Percentiles rank a stretch among this genome's conserved stretches.
Conservation (phyloP, 2,888 invertebrate genomes). For the Stratiomys singularior region DNA sequence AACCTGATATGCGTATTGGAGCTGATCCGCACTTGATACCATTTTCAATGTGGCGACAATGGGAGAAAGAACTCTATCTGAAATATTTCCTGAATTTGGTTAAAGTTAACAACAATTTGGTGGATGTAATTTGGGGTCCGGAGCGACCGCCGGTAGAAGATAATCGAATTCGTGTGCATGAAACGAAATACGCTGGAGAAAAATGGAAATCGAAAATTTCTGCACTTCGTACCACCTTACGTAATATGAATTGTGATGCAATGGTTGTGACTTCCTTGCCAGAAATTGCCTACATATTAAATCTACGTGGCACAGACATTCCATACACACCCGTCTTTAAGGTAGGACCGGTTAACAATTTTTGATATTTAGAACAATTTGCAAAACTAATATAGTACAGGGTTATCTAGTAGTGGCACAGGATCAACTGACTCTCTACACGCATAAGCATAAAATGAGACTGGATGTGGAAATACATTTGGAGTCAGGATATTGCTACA, state of each 20-base stretch:
- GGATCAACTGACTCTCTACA: constrained; percentile 75
- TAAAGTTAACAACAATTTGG: constrained; percentile 70
- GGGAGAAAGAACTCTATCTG: constrained; percentile 68
- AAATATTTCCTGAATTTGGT: constrained; percentile 58
- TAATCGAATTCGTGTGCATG: constrained; percentile 72
- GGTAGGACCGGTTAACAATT: constrained; percentile 61
- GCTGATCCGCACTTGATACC: constrained; percentile 80
- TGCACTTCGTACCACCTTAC: constrained; percentile 73
- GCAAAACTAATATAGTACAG: constrained; percentile 57
- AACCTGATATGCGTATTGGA: constrained; percentile 72
- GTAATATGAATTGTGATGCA: constrained; percentile 74
- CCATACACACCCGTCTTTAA: constrained; percentile 83
- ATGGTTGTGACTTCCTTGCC: constrained; percentile 87
- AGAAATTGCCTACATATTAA: constrained; percentile 89
- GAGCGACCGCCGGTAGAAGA: constrained; percentile 70
- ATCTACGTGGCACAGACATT: constrained; percentile 87
- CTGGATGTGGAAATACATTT: constrained; percentile 68
- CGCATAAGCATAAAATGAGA: constrained; percentile 74
- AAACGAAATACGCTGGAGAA: constrained; percentile 71
- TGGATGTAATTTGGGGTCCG: constrained; percentile 82
- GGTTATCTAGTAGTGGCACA: constrained; percentile 78
- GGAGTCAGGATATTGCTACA: constrained; percentile 70
- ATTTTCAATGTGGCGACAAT: constrained; percentile 73
- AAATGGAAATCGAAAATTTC: constrained; percentile 81
- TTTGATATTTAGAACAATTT: constrained; percentile 39